Base-by-base conservation (phyloP, 92 coral and sea anemone species). In the Umimayanthus kanabou region DNA sequence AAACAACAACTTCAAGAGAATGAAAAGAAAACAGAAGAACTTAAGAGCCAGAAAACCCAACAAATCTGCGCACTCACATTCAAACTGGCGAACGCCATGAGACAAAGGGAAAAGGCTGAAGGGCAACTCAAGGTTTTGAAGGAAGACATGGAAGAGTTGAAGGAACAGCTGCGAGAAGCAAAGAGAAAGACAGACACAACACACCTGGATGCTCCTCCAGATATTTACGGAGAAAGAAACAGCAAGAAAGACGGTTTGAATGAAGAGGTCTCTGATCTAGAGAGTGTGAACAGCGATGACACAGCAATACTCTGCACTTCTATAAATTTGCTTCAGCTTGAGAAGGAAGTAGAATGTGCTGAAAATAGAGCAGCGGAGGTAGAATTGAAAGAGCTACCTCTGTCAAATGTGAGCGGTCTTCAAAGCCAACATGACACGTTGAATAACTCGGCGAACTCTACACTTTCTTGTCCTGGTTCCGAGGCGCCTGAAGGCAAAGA, bases 11-110 rank as follows among this genome's bases (percentile, higher is more conserved):
- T 94, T 70, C 89, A 89, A 69, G 88, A 86, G n/a, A 93, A 91
- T 78, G 83, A 89, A 76, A 90, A 81, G 76, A 84, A 85, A 30
- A 79, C 80, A 13, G 88, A 64, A 29, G 95, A 93, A n/a, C 89
- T 91, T 79, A 94, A 93, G 80, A 77, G 95, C 49, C 88, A 92
- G 55, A 94, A 94, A 80, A 87, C 91, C 22, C 94, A 93, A 73
- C 98, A 94, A 85, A 85, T 94, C 0, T 87, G 93, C 18, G 91
- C 93, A 16, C 88, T 94, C 37, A 94, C 98, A 4, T 90, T 91
- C 76, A 94, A 94, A 47, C 94, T 94, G 14, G 98, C 95, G 70
- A 94, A 90, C 29, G 95, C 95, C 29, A 90, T 94, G 33, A 90
- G 95, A 71, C 95, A 91, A 33, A 77, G 91, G 58, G 98, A 94